A percentile compares a stretch with the other conserved stretches of the same genome.
phyloP scores from a whole-genome alignment of 2,888 invertebrate species.

The Byasa hedistus region DNA sequence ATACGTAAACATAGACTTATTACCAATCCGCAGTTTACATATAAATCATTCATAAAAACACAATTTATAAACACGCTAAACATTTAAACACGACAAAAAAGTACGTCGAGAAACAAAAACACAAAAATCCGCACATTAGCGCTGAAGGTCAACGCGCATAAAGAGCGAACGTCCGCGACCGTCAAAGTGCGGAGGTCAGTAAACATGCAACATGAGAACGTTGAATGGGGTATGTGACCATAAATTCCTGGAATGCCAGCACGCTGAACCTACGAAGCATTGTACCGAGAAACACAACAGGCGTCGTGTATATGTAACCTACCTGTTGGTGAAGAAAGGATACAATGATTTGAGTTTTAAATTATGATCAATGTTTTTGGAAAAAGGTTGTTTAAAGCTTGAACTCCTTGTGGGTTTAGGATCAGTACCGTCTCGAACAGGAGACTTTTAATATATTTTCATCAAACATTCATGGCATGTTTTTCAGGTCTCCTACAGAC shows the following conservation, averaged over 20 bases:
- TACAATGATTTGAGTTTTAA: too few species aligned
- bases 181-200: not conserved
- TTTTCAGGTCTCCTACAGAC: too few species aligned
- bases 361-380: too few species aligned
- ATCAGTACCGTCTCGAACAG: too few species aligned
- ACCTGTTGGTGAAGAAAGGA: not conserved
- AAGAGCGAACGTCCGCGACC: not conserved
- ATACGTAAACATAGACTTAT: too few species aligned
- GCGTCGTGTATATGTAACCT: not conserved
- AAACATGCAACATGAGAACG: constrained; percentile 23
- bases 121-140: too few species aligned
- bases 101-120: not conserved
- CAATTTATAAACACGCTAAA: not conserved
- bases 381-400: too few species aligned
- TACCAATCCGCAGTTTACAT: too few species aligned
- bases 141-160: constrained; percentile 12
- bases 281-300: constrained; percentile 14
- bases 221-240: constrained; percentile 6
- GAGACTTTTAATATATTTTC: too few species aligned
- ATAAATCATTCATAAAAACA: not conserved
- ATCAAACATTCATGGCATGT: too few species aligned
- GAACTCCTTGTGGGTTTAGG: too few species aligned
- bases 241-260: constrained; percentile 28
- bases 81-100: constrained; percentile 1
- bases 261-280: constrained; percentile 7